Conservation (phyloP, 1,140 invertebrate genomes). For the Nasonia vitripennis region DNA sequence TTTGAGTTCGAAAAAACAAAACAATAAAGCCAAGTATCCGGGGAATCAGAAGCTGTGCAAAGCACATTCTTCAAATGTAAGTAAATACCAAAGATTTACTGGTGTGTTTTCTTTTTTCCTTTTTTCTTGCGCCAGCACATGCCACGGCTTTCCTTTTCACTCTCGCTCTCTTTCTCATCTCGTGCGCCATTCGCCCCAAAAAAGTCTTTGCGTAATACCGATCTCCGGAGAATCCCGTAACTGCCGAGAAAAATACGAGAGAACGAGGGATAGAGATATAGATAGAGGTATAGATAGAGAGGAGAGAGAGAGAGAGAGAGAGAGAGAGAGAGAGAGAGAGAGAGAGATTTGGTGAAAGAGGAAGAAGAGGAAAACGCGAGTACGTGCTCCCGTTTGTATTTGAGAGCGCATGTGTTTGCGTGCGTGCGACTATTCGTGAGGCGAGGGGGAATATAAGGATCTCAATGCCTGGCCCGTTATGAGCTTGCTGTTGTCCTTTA, state of each 20-base stretch:
- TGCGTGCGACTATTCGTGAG: not conserved
- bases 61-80: not conserved
- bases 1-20: too few species aligned
- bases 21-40: too few species aligned
- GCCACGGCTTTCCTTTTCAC: not conserved
- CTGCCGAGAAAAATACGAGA: not conserved
- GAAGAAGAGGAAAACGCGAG: not conserved
- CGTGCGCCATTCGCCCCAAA: not conserved
- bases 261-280: not conserved
- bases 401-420: not conserved
- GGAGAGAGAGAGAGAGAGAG: not conserved
- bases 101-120: not conserved
- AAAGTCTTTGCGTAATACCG: not conserved
- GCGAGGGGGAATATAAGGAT: slow-evolving; percentile 5
- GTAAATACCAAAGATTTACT: not conserved
- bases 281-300: too few species aligned
- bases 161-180: not conserved
- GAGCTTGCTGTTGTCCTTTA: slow-evolving; percentile 29
- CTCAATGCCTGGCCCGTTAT: slow-evolving; percentile 12
- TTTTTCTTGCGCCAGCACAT: not conserved
- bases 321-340: too few species aligned
- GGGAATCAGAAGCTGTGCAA: not conserved
- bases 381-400: slow-evolving; percentile 11
- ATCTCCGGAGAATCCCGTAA: not conserved
- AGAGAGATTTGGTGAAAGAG: not conserved